Evolutionary conservation across 2,888 invertebrate species (phyloP).

Genomic region (Dryocosmus kuriphilus): DNA sequence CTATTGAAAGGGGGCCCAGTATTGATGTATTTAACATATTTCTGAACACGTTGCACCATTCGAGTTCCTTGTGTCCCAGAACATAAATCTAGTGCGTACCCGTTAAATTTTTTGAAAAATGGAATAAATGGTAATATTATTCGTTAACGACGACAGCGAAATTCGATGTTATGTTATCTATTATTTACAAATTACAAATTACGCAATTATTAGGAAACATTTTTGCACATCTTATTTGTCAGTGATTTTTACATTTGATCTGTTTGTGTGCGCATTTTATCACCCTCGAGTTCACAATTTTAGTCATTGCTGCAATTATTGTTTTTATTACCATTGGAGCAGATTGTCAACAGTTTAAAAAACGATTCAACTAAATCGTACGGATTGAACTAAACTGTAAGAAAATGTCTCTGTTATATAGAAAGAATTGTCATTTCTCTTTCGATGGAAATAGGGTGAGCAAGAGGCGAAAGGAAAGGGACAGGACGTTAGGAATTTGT

Average conservation of each 20-base stretch:
- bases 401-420: background rate
- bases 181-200: slow-evolving; percentile 54
- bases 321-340: slow-evolving; percentile 57
- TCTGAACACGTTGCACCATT: slow-evolving; percentile 55
- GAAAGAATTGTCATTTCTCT: background rate
- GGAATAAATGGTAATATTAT: slow-evolving; percentile 47
- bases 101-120: slow-evolving; percentile 51
- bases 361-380: background rate
- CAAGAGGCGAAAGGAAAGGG: slow-evolving; percentile 17
- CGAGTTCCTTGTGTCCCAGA: slow-evolving; percentile 54
- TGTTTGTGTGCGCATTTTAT: slow-evolving; percentile 45
- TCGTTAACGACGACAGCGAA: slow-evolving; percentile 38
- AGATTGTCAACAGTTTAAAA: slow-evolving; percentile 64
- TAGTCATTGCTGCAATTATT: slow-evolving; percentile 43
- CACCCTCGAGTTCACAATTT: slow-evolving; percentile 37
- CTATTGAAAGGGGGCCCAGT: too few relatives aligned
- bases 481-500: background rate
- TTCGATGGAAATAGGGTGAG: background rate
- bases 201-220: slow-evolving; percentile 70
- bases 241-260: slow-evolving; percentile 59
- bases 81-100: slow-evolving; percentile 47
- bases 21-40: too few relatives aligned
- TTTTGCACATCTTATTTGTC: slow-evolving; percentile 66
- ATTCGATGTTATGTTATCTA: slow-evolving; percentile 40
- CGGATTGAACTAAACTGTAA: background rate